A percentile compares a stretch with the other conserved stretches of the same genome.
These are phyloP conservation scores for Heliocidaris erythrogramma DNA, from an alignment of 35 echinoderm and acorn worm genomes.

Conservation along the genomic window DNA sequence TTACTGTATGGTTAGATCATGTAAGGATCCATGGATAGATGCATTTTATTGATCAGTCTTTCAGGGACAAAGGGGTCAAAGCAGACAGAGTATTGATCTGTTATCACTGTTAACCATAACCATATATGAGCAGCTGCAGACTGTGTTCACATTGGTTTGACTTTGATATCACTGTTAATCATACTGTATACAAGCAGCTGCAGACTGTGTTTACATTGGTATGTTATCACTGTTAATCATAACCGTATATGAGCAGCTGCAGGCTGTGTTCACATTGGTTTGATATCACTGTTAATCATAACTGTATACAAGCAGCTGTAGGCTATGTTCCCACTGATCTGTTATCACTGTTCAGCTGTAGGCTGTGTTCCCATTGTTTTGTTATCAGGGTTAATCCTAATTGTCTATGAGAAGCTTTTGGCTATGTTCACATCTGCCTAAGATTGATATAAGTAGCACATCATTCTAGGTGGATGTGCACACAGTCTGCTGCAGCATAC, in stretches of 20 bases:
- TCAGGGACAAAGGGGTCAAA: background rate
- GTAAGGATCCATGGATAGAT: background rate
- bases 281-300: background rate
- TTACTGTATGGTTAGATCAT: no score
- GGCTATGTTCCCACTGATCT: no score
- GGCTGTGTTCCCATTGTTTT: no score
- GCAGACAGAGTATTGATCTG: background rate
- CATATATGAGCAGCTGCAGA: background rate
- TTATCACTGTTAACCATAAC: constrained; percentile 3
- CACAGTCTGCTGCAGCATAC: no score
- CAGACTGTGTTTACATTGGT: no score
- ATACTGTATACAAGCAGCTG: no score
- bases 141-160: background rate
- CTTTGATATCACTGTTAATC: background rate
- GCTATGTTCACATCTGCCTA: background rate
- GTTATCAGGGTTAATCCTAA: no score
- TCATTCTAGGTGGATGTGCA: no score
- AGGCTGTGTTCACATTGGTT: background rate
- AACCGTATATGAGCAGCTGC: background rate
- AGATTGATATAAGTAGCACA: background rate
- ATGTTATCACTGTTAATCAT: background rate
- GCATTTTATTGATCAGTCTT: background rate
- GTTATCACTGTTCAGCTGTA: no score
- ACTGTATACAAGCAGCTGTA: no score
- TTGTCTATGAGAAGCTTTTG: no score